These are phyloP conservation scores for Epinephelus malabaricus DNA, from an alignment of 2,797 vertebrate genomes.

Conservation along the genomic window DNA sequence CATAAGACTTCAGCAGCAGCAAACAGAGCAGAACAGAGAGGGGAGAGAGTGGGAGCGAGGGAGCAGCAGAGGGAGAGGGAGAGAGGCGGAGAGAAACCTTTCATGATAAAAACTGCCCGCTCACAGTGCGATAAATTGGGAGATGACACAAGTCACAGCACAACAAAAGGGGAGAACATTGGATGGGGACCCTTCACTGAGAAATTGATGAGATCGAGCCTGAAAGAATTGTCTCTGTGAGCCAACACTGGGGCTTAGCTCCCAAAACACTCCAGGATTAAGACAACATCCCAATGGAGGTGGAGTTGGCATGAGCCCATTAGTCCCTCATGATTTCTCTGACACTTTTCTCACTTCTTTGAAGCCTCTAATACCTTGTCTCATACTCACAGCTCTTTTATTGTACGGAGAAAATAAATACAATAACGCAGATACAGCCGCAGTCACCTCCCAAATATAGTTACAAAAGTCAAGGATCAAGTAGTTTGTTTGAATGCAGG, in stretches of 20 bases:
- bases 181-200: conserved; percentile 83
- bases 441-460: conserved; percentile 14
- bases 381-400: conserved; percentile 36
- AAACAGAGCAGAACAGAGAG: conserved; percentile 80
- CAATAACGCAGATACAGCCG: conserved; percentile 25
- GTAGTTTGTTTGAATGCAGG: conserved; percentile 16
- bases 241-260: conserved; percentile 79
- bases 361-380: conserved; percentile 58
- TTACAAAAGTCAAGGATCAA: conserved; percentile 16
- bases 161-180: conserved; percentile 87
- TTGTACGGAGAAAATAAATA: conserved; percentile 40
- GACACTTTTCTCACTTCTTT: conserved; percentile 64
- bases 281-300: conserved; percentile 80
- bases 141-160: conserved; percentile 86
- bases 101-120: conserved; percentile 85
- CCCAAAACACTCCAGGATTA: conserved; percentile 81
- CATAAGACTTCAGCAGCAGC: conserved; percentile 72
- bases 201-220: conserved; percentile 82
- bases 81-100: conserved; percentile 76
- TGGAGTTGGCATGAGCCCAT: conserved; percentile 76
- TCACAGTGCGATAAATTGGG: conserved; percentile 86
- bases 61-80: conserved; percentile 59
- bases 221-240: conserved; percentile 84
- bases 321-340: conserved; percentile 71
- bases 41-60: conserved; percentile 45